Conservation (phyloP, 2,797 vertebrate species). For the Rousettus madagascariensis region DNA sequence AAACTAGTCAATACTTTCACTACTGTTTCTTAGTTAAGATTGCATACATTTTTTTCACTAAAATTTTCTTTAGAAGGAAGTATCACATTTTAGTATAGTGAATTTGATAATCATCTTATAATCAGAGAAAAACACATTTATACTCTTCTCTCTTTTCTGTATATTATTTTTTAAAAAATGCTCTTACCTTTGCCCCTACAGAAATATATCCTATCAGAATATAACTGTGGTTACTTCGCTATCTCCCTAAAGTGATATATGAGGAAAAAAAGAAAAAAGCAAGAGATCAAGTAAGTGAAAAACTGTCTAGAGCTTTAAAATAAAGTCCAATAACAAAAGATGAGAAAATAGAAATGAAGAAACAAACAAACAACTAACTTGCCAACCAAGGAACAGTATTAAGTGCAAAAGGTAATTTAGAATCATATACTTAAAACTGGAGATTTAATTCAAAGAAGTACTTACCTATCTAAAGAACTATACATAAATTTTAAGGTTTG, state of each 20-base stretch:
- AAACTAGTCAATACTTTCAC: neutral
- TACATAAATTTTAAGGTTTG: slow-evolving; percentile 95
- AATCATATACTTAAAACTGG: neutral
- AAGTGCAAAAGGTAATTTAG: neutral
- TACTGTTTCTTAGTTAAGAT: neutral
- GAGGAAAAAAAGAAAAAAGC: neutral
- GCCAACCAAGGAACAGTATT: neutral
- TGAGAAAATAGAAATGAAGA: neutral
- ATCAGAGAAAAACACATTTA: neutral
- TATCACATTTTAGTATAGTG: neutral
- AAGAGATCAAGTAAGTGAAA: neutral
- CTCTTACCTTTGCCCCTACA: slow-evolving; percentile 10
- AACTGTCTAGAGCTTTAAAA: neutral
- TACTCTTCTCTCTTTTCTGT: slow-evolving; percentile 19
- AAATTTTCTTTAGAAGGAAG: neutral
- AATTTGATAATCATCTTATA: neutral
- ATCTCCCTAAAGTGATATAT: slow-evolving; percentile 27
- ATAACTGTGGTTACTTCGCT: neutral
- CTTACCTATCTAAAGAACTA: slow-evolving; percentile 92
- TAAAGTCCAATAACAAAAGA: neutral
- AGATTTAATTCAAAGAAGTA: slow-evolving; percentile 52
- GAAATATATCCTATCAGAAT: slow-evolving; percentile 24
- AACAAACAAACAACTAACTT: neutral
- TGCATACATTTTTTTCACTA: neutral
- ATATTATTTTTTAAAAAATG: neutral